Conservation (phyloP, 2,888 invertebrate species). For the Periphyllus acericola region DNA sequence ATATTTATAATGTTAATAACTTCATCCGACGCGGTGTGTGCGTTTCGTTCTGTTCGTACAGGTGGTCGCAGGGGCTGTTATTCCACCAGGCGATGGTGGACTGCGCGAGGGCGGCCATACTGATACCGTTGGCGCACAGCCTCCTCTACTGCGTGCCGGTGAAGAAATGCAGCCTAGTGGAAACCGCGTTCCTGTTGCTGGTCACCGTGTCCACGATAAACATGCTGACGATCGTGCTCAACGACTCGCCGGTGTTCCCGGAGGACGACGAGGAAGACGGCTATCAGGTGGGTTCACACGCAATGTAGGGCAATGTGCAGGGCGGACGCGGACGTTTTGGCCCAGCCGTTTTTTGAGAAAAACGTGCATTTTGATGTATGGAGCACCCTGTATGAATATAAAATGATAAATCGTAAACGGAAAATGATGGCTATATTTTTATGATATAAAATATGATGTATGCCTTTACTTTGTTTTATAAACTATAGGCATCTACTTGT, state of each 20-base stretch:
- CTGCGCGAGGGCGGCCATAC: slow-evolving; percentile 81
- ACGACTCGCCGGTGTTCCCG: slow-evolving; percentile 88
- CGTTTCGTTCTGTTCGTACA: slow-evolving; percentile 66
- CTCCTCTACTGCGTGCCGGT: slow-evolving; percentile 85
- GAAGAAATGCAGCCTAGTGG: slow-evolving; percentile 86
- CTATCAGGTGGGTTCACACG: slow-evolving; percentile 66
- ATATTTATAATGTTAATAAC: too few relatives aligned
- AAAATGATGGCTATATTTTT: too few relatives aligned
- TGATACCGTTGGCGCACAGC: slow-evolving; percentile 81
- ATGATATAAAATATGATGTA: too few relatives aligned
- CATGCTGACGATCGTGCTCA: slow-evolving; percentile 86
- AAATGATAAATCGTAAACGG: too few relatives aligned
- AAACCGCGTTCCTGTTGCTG: slow-evolving; percentile 86
- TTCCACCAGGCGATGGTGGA: slow-evolving; percentile 88
- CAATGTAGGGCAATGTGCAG: too few relatives aligned
- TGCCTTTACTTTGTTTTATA: too few relatives aligned
- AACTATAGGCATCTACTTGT: too few relatives aligned
- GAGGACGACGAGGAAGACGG: slow-evolving; percentile 77
- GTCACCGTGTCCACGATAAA: slow-evolving; percentile 92
- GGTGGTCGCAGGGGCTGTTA: slow-evolving; percentile 86
- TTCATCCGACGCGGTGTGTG: too few relatives aligned
- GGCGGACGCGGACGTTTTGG: too few relatives aligned
- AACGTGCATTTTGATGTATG: too few relatives aligned
- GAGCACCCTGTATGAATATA: too few relatives aligned
- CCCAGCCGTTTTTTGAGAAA: too few relatives aligned